A percentile compares a stretch with the other conserved stretches of the same genome.
Conservation (phyloP, 1,140 invertebrate genomes). For the Portunus trituberculatus region DNA sequence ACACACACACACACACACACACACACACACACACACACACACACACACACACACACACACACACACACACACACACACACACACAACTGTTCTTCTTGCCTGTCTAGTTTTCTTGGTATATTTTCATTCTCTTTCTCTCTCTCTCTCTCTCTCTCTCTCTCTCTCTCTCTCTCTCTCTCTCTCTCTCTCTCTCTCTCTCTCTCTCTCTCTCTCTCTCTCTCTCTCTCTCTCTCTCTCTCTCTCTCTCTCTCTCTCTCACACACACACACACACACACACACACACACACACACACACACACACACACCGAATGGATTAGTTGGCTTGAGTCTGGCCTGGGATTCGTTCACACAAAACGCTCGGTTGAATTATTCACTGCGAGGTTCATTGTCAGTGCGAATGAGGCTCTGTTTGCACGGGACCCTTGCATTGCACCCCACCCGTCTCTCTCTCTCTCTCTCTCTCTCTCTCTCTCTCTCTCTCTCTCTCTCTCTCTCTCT, state of each 20-base stretch:
- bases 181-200: not conserved
- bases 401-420: slow-evolving; percentile 40
- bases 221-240: slow-evolving; percentile 40
- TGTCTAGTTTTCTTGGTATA: no score
- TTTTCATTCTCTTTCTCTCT: not conserved
- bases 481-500: not conserved
- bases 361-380: slow-evolving; percentile 29
- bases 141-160: not conserved
- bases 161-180: not conserved
- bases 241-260: slow-evolving; percentile 43
- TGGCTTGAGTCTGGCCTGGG: not conserved
- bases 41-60: no score
- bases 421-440: not conserved
- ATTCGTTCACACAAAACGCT: not conserved
- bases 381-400: slow-evolving; percentile 38
- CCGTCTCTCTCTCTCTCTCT: not conserved
- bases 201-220: slow-evolving; percentile 38
- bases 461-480: not conserved
- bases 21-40: no score
- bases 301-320: not conserved
- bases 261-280: slow-evolving; percentile 20
- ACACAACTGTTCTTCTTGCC: no score
- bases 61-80: no score
- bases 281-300: not conserved
- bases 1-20: no score